Conservation (phyloP, 1,140 invertebrate species). For the Drosophila hydei region DNA sequence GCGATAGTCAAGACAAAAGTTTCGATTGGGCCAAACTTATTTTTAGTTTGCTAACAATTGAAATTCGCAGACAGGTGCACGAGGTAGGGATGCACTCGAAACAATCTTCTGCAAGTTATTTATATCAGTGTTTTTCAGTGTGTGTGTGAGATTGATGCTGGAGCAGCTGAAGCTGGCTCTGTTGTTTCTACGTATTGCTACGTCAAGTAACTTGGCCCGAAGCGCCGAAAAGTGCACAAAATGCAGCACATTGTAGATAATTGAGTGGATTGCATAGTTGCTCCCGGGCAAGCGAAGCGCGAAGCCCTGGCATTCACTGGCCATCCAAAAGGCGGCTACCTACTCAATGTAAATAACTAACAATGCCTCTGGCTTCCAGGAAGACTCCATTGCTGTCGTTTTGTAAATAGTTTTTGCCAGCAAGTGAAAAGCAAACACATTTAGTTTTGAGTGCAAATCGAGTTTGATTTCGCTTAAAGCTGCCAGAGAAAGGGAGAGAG, state of each 20-base stretch:
- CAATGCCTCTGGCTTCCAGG: conserved; percentile 7
- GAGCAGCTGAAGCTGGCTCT: conserved; percentile 1
- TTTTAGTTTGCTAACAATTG: conserved; percentile 69
- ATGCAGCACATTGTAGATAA: conserved; percentile 58
- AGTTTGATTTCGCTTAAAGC: conserved; percentile 77
- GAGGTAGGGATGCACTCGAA: conserved; percentile 25
- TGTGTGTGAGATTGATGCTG: conserved; percentile 63
- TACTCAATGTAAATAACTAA: conserved; percentile 43
- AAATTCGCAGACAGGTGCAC: conserved; percentile 39
- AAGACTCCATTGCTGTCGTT: conserved; percentile 29
- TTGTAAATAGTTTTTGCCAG: conserved; percentile 73
- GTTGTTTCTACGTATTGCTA: conserved; percentile 29
- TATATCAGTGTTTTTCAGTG: conserved; percentile 12
- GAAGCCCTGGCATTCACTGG: not conserved
- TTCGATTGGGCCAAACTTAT: conserved; percentile 42
- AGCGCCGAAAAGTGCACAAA: conserved; percentile 62
- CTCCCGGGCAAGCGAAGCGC: conserved; percentile 12
- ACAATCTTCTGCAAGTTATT: conserved; percentile 59
- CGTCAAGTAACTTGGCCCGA: conserved; percentile 18
- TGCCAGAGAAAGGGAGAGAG: conserved; percentile 7
- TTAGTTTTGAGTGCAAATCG: conserved; percentile 76
- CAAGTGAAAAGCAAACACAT: conserved; percentile 76
- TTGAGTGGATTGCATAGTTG: conserved; percentile 45
- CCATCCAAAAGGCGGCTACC: conserved; percentile 7
- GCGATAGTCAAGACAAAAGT: conserved; percentile 40